Evolutionary conservation across 1,140 invertebrate species (phyloP).

Genomic region (Polyergus mexicanus): DNA sequence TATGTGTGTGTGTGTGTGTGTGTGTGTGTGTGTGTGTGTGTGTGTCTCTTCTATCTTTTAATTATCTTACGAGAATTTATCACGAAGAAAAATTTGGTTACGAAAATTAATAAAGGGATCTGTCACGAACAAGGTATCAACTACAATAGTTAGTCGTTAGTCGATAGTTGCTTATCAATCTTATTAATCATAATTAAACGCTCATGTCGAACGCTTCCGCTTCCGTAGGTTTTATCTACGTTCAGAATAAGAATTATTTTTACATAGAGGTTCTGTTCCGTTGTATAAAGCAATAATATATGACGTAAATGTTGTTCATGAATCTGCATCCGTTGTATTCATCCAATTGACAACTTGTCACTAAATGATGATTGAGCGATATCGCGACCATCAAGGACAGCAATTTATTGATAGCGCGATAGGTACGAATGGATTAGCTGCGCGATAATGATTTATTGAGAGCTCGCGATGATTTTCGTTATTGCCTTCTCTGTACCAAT

Average conservation of each 20-base stretch:
- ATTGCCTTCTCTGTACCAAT: not conserved
- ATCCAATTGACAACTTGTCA: not conserved
- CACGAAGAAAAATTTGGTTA: not conserved
- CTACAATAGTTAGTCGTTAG: too few species aligned
- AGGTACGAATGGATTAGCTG: slow-evolving; percentile 2
- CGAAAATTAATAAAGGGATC: not conserved
- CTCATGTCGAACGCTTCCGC: not conserved
- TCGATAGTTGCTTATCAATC: not conserved
- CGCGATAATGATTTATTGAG: slow-evolving; percentile 22
- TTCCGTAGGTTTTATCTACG: slow-evolving; percentile 19
- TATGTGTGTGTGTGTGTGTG: too few species aligned
- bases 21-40: too few species aligned
- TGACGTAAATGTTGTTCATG: not conserved
- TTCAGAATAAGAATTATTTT: slow-evolving; percentile 17
- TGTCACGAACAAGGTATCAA: not conserved
- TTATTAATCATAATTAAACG: slow-evolving; percentile 9
- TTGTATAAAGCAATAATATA: not conserved
- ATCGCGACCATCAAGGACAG: not conserved
- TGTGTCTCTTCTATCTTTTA: not conserved
- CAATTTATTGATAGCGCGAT: slow-evolving; percentile 33
- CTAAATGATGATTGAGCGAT: slow-evolving; percentile 2
- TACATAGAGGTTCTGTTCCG: not conserved
- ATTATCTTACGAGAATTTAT: not conserved
- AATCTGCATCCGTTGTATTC: not conserved
- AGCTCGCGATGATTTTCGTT: not conserved